Percentiles rank a stretch among this genome's conserved stretches.
Conservation (phyloP, 2,888 invertebrate genomes). For the Amaurobius ferox region DNA sequence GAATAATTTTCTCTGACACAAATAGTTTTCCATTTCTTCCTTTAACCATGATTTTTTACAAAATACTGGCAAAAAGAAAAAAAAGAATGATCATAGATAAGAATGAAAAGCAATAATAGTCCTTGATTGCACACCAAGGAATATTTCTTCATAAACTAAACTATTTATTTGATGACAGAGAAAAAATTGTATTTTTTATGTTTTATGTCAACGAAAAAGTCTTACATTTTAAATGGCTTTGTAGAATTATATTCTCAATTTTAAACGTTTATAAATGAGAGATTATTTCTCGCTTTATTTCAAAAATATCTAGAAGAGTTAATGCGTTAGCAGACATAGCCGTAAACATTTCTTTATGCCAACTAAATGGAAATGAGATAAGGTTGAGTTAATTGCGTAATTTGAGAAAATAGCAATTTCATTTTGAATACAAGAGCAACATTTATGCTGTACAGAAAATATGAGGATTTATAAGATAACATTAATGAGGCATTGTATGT, state of each 20-base stretch:
- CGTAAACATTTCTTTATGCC: background rate
- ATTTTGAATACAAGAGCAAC: too few species aligned
- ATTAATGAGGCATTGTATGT: too few species aligned
- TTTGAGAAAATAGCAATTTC: background rate
- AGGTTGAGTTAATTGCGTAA: background rate
- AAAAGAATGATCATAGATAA: background rate
- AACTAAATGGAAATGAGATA: background rate
- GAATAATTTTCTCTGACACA: background rate
- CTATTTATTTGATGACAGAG: background rate
- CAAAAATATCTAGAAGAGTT: background rate
- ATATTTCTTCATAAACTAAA: constrained; percentile 3
- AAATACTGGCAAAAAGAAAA: background rate
- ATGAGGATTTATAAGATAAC: too few species aligned
- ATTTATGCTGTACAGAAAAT: too few species aligned
- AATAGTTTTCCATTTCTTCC: background rate
- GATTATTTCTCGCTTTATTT: background rate
- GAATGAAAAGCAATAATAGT: background rate
- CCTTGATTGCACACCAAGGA: background rate
- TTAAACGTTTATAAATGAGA: background rate
- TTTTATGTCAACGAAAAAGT: background rate
- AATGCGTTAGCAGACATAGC: background rate
- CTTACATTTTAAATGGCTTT: background rate
- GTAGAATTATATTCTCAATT: background rate
- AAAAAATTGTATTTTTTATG: background rate
- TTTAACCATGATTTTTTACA: background rate